A percentile compares a stretch with the other conserved stretches of the same genome.
Conservation (phyloP, 2,113 vertebrate species). For the Numenius arquata region DNA sequence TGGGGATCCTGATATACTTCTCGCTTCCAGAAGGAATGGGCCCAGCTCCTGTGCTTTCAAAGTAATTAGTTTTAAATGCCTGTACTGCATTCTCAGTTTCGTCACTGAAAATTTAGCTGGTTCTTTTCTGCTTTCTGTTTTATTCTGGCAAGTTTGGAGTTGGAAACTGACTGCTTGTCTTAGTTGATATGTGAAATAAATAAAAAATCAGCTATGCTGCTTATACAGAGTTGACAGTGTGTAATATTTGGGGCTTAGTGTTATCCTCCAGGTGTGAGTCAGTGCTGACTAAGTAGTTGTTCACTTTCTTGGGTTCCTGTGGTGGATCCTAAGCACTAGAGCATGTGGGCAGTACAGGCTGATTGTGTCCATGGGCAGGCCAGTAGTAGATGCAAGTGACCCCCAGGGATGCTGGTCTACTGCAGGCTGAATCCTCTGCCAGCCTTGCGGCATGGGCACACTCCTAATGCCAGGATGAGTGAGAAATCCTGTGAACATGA, state of each 20-base stretch:
- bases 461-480: not conserved
- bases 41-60: not conserved
- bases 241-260: not conserved
- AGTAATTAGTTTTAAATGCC: not conserved
- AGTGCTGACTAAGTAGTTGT: not conserved
- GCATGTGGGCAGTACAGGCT: rapidly evolving
- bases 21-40: not conserved
- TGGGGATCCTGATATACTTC: not conserved
- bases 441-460: not conserved
- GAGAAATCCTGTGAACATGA: not conserved
- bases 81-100: not conserved
- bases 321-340: not conserved
- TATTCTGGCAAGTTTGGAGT: not conserved
- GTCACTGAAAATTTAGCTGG: not conserved
- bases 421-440: not conserved
- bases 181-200: not conserved
- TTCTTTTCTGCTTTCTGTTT: not conserved
- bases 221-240: not conserved
- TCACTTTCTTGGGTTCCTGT: not conserved
- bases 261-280: not conserved
- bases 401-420: not conserved
- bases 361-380: not conserved
- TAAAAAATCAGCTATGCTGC: not conserved
- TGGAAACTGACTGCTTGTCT: not conserved
- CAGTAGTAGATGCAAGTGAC: not conserved